phyloP scores from a whole-genome alignment of 92 coral and sea anemone species.

The Phenganax subtilis region DNA sequence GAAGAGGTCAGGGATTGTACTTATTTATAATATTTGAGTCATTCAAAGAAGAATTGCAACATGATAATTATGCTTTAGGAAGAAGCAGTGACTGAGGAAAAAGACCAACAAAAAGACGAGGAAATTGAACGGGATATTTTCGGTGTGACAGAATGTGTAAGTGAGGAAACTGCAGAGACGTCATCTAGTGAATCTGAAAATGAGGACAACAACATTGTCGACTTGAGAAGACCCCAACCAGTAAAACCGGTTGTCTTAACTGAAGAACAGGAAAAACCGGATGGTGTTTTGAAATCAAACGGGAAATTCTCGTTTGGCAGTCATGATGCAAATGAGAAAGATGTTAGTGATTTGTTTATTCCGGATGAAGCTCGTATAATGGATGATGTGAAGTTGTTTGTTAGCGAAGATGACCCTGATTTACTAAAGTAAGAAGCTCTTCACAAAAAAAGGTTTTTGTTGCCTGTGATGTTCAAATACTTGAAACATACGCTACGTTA shows the following conservation, averaged over 20 bases:
- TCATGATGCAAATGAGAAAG: slow-evolving; percentile 54
- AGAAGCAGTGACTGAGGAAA: background rate
- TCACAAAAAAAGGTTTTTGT: background rate
- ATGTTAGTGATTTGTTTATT: slow-evolving; percentile 68
- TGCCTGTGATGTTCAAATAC: background rate
- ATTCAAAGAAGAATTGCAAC: too few species aligned
- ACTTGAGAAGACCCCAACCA: slow-evolving; percentile 45
- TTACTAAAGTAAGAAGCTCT: slow-evolving; percentile 60
- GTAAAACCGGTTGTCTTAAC: slow-evolving; percentile 3
- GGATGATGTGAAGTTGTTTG: slow-evolving; percentile 23
- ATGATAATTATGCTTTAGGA: too few species aligned
- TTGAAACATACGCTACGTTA: background rate
- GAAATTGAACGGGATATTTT: slow-evolving; percentile 64
- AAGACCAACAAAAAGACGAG: slow-evolving; percentile 40
- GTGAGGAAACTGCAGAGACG: slow-evolving; percentile 42
- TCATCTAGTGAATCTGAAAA: slow-evolving; percentile 40
- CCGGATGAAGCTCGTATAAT: slow-evolving; percentile 70
- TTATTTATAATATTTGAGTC: background rate
- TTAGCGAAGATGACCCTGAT: slow-evolving; percentile 75
- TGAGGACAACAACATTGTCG: slow-evolving; percentile 52
- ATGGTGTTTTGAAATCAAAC: slow-evolving; percentile 17
- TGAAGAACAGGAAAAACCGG: background rate
- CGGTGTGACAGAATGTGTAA: slow-evolving; percentile 51
- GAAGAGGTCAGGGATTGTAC: background rate
- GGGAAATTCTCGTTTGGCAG: slow-evolving; percentile 62